Percentiles rank a stretch among this genome's conserved stretches.
Conservation (phyloP, 2,888 invertebrate species). For the Conops quadrifasciatus region DNA sequence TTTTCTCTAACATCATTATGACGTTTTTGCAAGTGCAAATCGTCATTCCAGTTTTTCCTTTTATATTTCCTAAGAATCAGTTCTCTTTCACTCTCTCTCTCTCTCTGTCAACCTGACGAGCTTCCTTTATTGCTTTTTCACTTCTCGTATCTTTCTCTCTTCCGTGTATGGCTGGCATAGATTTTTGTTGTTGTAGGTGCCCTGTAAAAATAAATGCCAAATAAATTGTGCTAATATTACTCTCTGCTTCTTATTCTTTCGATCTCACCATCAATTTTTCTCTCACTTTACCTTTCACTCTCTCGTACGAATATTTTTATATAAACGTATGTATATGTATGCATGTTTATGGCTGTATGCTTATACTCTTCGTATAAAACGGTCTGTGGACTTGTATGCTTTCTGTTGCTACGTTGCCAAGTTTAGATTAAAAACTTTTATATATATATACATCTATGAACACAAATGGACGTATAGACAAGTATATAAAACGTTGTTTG, state of each 20-base stretch:
- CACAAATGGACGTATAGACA: no score
- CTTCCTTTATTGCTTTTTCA: neutral
- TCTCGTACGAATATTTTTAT: neutral
- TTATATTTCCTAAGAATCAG: neutral
- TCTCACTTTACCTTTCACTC: slow-evolving; percentile 3
- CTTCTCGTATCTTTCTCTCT: neutral
- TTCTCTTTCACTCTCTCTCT: neutral
- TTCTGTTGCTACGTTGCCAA: slow-evolving; percentile 8
- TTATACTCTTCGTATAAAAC: no score
- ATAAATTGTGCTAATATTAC: slow-evolving; percentile 41
- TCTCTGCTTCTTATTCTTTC: slow-evolving; percentile 12
- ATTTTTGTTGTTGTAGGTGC: neutral
- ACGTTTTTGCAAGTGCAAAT: slow-evolving; percentile 22
- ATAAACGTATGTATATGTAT: no score
- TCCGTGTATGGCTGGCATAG: no score
- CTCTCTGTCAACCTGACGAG: neutral
- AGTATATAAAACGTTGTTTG: no score
- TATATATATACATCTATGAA: neutral
- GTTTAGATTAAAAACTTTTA: neutral
- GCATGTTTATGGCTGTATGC: no score
- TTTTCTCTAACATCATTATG: neutral
- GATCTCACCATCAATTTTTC: no score
- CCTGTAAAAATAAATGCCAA: slow-evolving; percentile 35
- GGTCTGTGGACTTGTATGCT: neutral
- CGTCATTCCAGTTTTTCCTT: slow-evolving; percentile 21